Base-by-base conservation (phyloP, 2,888 invertebrate genomes). In the Tenthredo amoena region DNA sequence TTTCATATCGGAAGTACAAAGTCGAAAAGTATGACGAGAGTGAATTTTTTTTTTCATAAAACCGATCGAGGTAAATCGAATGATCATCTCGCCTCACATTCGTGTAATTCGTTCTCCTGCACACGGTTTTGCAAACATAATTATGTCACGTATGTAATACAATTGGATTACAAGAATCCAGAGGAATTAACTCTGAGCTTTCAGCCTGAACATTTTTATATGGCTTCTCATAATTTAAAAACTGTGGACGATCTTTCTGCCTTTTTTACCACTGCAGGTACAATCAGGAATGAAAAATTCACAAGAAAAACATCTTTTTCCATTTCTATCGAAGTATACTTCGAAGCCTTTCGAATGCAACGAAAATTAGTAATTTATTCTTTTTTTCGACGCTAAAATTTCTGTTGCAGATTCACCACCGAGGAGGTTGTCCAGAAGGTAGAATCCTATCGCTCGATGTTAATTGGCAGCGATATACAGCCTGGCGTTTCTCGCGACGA, bases 391-490 rank as follows among this genome's bases (percentile, higher is more conserved):
- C 10, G 40, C 2, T 82, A 77, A 21, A 76, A 81, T 47, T 94
- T 94, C 94, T 92, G 94, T 94, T 95, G 91, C 94, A 98, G 98
- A 94, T 98, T 97, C 93, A 96, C 96, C 83, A 96, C 96, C 90
- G 97, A 97, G 91, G 98, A 98, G 92, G 97, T 99, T 87, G 96
- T 96, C 88, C 95, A 95, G 91, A 98, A 98, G 92, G 98, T 99
- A 88, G 96, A 97, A 86, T 96, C 97, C 84, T 99, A 98, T 94
- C 95, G 99, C 86, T 96, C 96, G 90, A 97, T 98, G 95, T 95
- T 99, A 91, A 96, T 97, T 94, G 96, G 97, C 93, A 96, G 95
- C 92, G 94, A 94, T 86, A 93, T 90, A 71, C 94, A 94, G 90
- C 92, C 95, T 88, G 94, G 96, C 91, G 94, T 96, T 90, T 95